A percentile compares a stretch with the other conserved stretches of the same genome.
phyloP scores from a whole-genome alignment of 2,113 vertebrate species.

The Nerophis lumbriciformis region DNA sequence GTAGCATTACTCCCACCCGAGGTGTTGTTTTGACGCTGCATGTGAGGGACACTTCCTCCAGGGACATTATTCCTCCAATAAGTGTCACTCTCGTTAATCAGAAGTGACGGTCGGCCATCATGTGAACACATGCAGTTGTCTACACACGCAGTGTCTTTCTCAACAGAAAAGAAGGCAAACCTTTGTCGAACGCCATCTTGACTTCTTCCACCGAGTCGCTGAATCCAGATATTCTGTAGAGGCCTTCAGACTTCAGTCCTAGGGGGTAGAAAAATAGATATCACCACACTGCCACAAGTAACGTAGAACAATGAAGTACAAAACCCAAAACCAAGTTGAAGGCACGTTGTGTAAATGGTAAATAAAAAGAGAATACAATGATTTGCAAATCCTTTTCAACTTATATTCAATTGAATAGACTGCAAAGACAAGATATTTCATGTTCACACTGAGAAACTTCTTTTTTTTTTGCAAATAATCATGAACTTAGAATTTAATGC shows the following conservation, averaged over 20 bases:
- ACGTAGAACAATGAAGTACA: constrained; percentile 28
- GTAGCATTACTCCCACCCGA: constrained; percentile 1
- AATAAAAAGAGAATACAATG: too few relatives aligned
- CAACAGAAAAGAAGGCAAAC: constrained; percentile 24
- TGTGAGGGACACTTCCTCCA: constrained; percentile 32
- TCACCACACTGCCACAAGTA: constrained; percentile 27
- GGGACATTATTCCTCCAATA: constrained; percentile 43
- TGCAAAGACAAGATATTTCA: too few relatives aligned
- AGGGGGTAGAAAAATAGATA: constrained; percentile 32
- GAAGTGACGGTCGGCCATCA: constrained; percentile 7
- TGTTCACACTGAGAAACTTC: too few relatives aligned
- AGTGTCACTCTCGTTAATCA: constrained; percentile 52
- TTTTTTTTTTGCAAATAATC: too few relatives aligned
- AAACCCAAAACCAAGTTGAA: too few relatives aligned
- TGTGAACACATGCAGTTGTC: constrained; percentile 17
- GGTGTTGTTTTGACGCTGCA: constrained; percentile 21
- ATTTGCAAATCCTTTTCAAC: too few relatives aligned
- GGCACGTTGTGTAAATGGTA: too few relatives aligned
- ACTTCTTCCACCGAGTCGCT: constrained; percentile 66
- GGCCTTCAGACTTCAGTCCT: constrained; percentile 66
- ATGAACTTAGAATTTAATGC: too few relatives aligned
- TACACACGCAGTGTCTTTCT: constrained; percentile 1
- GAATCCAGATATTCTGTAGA: constrained; percentile 70
- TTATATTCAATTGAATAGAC: too few relatives aligned
- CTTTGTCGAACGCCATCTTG: constrained; percentile 65